A percentile compares a stretch with the other conserved stretches of the same genome.
Conservation (phyloP, 2,113 vertebrate genomes). For the Passer montanus region DNA sequence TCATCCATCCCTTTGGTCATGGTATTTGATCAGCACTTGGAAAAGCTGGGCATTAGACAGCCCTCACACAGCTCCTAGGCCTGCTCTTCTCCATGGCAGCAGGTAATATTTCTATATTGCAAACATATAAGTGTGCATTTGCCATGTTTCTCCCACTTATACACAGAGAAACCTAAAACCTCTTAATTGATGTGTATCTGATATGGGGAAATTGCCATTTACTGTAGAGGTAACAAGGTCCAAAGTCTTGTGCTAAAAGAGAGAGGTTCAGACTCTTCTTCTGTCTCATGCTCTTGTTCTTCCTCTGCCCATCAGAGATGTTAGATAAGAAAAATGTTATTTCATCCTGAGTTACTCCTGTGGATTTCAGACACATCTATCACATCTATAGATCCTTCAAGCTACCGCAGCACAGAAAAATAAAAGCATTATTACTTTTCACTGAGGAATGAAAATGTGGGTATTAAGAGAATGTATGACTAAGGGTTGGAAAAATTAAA, state of each 20-base stretch:
- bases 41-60: not conserved
- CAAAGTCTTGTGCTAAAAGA: not conserved
- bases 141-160: not conserved
- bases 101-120: not conserved
- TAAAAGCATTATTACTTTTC: not conserved
- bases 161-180: not conserved
- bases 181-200: not conserved
- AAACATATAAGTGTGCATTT: not conserved
- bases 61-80: not conserved
- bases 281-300: not conserved
- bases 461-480: not conserved
- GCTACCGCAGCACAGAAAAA: not conserved
- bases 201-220: not conserved
- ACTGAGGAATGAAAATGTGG: not conserved
- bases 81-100: not conserved
- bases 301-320: not conserved
- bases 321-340: not conserved
- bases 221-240: not conserved
- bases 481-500: not conserved
- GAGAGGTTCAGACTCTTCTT: not conserved
- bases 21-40: not conserved
- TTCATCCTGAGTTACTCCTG: not conserved
- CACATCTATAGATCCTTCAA: not conserved
- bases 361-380: not conserved
- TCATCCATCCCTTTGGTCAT: not conserved